phyloP scores from a whole-genome alignment of 2,113 vertebrate genomes.

The Phrynosoma blainvillii region DNA sequence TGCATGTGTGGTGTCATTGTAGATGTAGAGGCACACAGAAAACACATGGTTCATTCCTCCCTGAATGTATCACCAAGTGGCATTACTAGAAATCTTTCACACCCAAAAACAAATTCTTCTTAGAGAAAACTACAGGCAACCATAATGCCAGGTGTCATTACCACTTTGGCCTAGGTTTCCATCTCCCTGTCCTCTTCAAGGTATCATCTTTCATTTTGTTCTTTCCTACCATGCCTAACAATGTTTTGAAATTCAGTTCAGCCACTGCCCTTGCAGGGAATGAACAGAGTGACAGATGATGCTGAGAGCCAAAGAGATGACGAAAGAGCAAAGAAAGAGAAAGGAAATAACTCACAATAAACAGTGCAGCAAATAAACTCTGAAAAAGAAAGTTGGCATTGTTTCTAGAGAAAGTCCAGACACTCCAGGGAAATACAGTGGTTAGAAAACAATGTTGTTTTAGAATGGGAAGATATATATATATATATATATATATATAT shows the following conservation, averaged over 20 bases:
- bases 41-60: no score
- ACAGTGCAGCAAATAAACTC: slow-evolving; percentile 43
- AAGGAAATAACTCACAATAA: slow-evolving; percentile 31
- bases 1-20: no score
- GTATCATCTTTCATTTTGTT: slow-evolving; percentile 37
- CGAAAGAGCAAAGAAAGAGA: background rate
- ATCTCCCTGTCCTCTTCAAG: background rate
- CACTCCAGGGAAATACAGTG: background rate
- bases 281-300: slow-evolving; percentile 40
- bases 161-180: background rate
- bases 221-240: slow-evolving; percentile 20
- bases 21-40: no score
- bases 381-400: slow-evolving; percentile 29
- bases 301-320: background rate
- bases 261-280: slow-evolving; percentile 46
- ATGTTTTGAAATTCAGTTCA: slow-evolving; percentile 51
- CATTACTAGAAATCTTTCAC: no score
- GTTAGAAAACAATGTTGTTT: background rate
- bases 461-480: background rate
- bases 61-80: no score
- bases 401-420: slow-evolving; percentile 14
- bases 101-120: background rate
- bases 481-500: no score
- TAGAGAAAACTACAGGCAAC: background rate
- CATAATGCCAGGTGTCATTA: background rate